Conservation (phyloP, 2,888 invertebrate genomes). For the Scotopteryx bipunctaria region DNA sequence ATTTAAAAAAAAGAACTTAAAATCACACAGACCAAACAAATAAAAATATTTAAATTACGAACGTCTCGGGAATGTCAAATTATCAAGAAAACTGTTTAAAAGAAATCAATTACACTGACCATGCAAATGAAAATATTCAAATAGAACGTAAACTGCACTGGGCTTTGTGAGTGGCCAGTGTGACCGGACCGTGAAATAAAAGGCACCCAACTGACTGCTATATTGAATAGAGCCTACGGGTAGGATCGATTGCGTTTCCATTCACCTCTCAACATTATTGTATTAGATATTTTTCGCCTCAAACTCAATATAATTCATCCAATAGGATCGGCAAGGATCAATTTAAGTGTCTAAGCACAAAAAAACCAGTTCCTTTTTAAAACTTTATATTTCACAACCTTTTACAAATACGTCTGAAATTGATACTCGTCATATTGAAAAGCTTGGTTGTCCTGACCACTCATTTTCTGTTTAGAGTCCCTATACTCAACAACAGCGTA, state of each 20-base stretch:
- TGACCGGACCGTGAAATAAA: slow-evolving; percentile 54
- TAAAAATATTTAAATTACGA: too few species aligned
- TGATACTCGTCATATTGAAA: background rate
- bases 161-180: slow-evolving; percentile 32
- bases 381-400: too few species aligned
- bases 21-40: too few species aligned
- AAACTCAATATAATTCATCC: too few species aligned
- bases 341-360: too few species aligned
- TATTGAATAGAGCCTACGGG: slow-evolving; percentile 32
- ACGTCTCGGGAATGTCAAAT: too few species aligned
- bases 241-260: slow-evolving; percentile 47
- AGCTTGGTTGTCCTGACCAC: background rate
- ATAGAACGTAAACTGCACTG: background rate
- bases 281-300: too few species aligned
- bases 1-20: too few species aligned
- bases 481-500: slow-evolving; percentile 14
- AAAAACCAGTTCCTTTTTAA: too few species aligned
- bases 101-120: too few species aligned
- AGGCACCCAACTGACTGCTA: slow-evolving; percentile 55
- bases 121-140: background rate
- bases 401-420: background rate
- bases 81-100: too few species aligned
- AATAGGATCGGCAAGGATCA: too few species aligned
- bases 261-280: slow-evolving; percentile 19
- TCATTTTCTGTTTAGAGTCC: background rate